Evolutionary conservation across 1,140 invertebrate species (phyloP).

Genomic region (Agrilus planipennis): DNA sequence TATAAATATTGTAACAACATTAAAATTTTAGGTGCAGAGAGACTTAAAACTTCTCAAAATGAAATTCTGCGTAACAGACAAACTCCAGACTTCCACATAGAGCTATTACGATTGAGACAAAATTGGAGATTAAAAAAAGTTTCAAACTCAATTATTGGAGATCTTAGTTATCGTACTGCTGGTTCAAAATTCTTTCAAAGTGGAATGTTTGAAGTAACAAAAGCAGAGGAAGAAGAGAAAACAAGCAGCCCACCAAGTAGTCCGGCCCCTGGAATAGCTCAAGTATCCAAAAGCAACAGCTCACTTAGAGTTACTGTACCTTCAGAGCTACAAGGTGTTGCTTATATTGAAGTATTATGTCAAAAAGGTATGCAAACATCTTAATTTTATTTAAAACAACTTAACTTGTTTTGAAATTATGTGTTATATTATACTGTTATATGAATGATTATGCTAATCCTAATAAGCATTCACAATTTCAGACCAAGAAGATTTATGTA

Average conservation of each 20-base stretch:
- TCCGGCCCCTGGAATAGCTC: slow-evolving; percentile 32
- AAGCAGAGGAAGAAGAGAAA: slow-evolving; percentile 73
- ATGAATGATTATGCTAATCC: no score
- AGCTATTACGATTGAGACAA: slow-evolving; percentile 76
- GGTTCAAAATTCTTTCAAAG: slow-evolving; percentile 88
- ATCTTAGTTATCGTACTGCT: slow-evolving; percentile 87
- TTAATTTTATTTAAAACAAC: slow-evolving; percentile 2
- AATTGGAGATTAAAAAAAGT: slow-evolving; percentile 95
- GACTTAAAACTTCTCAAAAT: slow-evolving; percentile 66
- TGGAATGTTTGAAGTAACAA: slow-evolving; percentile 92
- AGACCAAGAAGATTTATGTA: slow-evolving; percentile 77
- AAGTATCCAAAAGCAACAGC: slow-evolving; percentile 50
- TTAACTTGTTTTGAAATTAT: slow-evolving; percentile 1
- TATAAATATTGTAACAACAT: slow-evolving; percentile 46
- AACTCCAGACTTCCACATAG: slow-evolving; percentile 84
- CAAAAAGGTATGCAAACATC: slow-evolving; percentile 56
- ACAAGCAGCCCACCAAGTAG: slow-evolving; percentile 40
- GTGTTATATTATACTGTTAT: background rate
- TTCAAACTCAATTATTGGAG: slow-evolving; percentile 88
- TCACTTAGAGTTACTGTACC: slow-evolving; percentile 84
- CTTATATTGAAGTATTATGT: slow-evolving; percentile 90
- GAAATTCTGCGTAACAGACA: slow-evolving; percentile 63
- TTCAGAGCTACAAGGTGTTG: slow-evolving; percentile 86
- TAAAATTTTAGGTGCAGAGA: slow-evolving; percentile 71
- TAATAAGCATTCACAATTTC: slow-evolving; percentile 13